Percentiles rank a stretch among this genome's conserved stretches.
phyloP scores from a whole-genome alignment of 2,888 invertebrate species.

The Baronia brevicornis region DNA sequence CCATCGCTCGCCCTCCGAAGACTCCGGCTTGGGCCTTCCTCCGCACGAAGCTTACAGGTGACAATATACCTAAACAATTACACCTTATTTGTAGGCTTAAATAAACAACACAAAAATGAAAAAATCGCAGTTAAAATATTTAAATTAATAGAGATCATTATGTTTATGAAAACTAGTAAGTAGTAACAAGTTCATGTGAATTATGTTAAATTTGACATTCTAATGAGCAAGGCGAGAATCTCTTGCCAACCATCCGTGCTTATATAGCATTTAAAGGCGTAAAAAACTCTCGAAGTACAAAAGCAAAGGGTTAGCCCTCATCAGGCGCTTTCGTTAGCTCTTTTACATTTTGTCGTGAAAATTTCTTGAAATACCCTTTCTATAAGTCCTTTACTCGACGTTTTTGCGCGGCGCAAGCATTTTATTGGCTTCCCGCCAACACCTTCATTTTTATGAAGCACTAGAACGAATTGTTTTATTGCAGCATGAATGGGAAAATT shows the following conservation, averaged over 20 bases:
- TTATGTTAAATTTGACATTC: slow-evolving; percentile 15
- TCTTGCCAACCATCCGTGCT: slow-evolving; percentile 29
- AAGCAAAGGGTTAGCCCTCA: slow-evolving; percentile 55
- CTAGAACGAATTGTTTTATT: slow-evolving; percentile 64
- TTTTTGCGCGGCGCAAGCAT: slow-evolving; percentile 38
- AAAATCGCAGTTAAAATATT: too few species aligned
- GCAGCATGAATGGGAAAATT: slow-evolving; percentile 55
- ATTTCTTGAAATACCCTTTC: slow-evolving; percentile 47
- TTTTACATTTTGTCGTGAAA: slow-evolving; percentile 53
- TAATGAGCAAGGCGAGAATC: slow-evolving; percentile 49
- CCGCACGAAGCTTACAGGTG: slow-evolving; percentile 83
- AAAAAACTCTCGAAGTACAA: slow-evolving; percentile 51
- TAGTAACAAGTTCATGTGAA: neutral
- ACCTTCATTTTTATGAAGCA: slow-evolving; percentile 57
- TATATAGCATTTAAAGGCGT: slow-evolving; percentile 44
- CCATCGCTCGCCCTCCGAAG: slow-evolving; percentile 92
- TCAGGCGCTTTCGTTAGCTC: slow-evolving; percentile 54
- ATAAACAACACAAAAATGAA: too few species aligned
- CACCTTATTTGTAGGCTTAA: too few species aligned
- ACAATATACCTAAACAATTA: too few species aligned
- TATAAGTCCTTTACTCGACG: slow-evolving; percentile 38
- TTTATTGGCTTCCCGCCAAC: slow-evolving; percentile 62
- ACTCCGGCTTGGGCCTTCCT: slow-evolving; percentile 94
- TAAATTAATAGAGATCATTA: too few species aligned
- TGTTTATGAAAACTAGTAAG: slow-evolving; percentile 1